These are phyloP conservation scores for Caerostris darwini DNA, from an alignment of 1,140 invertebrate species.

Conservation along the genomic window DNA sequence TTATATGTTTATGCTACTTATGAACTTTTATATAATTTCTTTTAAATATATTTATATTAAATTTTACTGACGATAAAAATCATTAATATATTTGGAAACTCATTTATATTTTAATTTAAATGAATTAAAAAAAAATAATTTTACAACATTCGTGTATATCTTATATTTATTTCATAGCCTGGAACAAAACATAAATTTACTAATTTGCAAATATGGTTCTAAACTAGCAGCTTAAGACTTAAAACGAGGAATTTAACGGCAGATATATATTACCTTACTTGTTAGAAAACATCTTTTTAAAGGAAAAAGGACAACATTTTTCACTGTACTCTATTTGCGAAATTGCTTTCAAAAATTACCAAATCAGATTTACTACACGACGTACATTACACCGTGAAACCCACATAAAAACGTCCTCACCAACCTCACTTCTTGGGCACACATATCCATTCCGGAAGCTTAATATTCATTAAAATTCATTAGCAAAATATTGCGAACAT, in stretches of 20 bases:
- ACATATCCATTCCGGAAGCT: constrained; percentile 15
- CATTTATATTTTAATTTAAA: too few relatives aligned
- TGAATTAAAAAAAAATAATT: too few relatives aligned
- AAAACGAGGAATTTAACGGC: neutral
- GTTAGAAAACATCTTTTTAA: neutral
- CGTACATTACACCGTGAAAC: neutral
- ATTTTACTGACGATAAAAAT: too few relatives aligned
- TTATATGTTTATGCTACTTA: too few relatives aligned
- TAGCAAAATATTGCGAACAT: constrained; percentile 55
- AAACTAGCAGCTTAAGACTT: neutral
- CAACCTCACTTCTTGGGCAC: neutral
- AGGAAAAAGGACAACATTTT: neutral
- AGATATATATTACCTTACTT: too few relatives aligned
- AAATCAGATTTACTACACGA: constrained; percentile 1
- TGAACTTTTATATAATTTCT: too few relatives aligned
- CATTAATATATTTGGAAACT: too few relatives aligned
- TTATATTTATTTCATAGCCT: too few relatives aligned
- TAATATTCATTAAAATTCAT: constrained; percentile 70
- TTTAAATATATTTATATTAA: too few relatives aligned
- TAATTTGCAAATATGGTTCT: too few relatives aligned
- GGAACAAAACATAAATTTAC: too few relatives aligned
- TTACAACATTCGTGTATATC: too few relatives aligned
- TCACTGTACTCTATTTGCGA: neutral
- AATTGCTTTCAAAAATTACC: neutral
- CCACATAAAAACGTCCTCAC: neutral